A percentile compares a stretch with the other conserved stretches of the same genome.
Evolutionary conservation across 2,113 vertebrate species (phyloP).

Genomic region (cattle (Bos taurus)): ARS-UCD2.0 NC_037332.1:79650501-79651000

Average conservation of each 20-base stretch:
- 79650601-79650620: not conserved
- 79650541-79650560: conserved; percentile 65
- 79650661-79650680: conserved; percentile 23
- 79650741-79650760: not conserved
- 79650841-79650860: not conserved
- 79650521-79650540: conserved; percentile 73
- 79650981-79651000: not conserved
- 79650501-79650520: conserved; percentile 72
- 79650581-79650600: not conserved
- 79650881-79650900: not conserved
- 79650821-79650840: not conserved
- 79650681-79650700: not conserved
- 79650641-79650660: conserved; percentile 4
- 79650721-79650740: not conserved
- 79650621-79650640: not conserved
- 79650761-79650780: not conserved
- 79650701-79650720: not conserved
- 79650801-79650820: not conserved
- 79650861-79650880: not conserved
- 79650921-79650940: not conserved
- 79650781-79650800: not conserved
- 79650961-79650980: not conserved
- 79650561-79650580: conserved; percentile 46
- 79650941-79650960: not conserved
- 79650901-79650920: not conserved